Base-by-base conservation (phyloP, 1,140 invertebrate species). In the Diachasmimorpha longicaudata region DNA sequence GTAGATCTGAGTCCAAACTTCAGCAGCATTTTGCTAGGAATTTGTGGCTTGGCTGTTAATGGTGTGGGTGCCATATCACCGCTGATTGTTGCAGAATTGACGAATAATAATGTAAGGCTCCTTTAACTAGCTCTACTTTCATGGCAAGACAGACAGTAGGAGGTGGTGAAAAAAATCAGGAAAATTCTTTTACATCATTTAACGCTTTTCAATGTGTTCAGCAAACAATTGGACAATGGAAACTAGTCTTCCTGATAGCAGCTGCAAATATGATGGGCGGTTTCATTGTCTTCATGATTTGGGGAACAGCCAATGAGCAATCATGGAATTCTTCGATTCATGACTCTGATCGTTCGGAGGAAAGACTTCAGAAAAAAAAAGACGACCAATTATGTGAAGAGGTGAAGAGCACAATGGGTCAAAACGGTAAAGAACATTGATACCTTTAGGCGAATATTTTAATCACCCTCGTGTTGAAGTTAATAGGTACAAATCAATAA, bases 1-100 rank as follows among this genome's bases (percentile, higher is more conserved):
- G 92, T 94, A 1, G 93, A 94, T 77, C 85, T 93, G 6, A 91
- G 92, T 58, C 93, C 93, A 0, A 94, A 93, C 85, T 93, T 92
- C 84, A 92, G 92, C 16, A 90, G 91, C 70, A 84, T 93, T 13
- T 81, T 91, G 0, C 85, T 93, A 13, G 92, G 92, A 0, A 89
- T 93, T n/a, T 88, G 87, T 72, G 91, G 91, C 14, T 84, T 91
- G 75, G 84, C 92, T 25, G 85, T 89, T 0, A 85, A 88, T 39
- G 82, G 87, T 23, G 85, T 89, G 2, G 91, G 91, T 25, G 92
- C 92, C 58, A 84, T 93, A 14, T 92, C 92, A 4, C 91, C 92
- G 0, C 79, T 87, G 0, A 87, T 93, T 10, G 92, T 93, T 70
- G 92, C 92, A 11, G 76, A 88, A 19, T 79, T 93, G 3, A 93